Conservation (phyloP, 2,888 invertebrate species). For the Pammene fasciana region DNA sequence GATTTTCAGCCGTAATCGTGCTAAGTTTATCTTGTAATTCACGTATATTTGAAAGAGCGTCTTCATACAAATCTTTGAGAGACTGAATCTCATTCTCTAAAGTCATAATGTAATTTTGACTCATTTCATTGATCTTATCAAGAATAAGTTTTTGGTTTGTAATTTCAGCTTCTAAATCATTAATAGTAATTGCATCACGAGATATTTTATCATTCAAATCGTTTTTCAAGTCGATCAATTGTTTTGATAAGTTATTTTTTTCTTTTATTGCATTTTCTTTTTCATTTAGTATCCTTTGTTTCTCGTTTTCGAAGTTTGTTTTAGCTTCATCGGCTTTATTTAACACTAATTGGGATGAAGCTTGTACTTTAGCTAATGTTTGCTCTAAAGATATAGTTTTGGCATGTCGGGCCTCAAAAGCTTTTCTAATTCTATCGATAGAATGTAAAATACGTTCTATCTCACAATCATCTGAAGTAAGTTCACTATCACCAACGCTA, state of each 20-base stretch:
- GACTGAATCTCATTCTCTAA: conserved; percentile 62
- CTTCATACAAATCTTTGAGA: conserved; percentile 60
- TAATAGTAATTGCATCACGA: conserved; percentile 59
- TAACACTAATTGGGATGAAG: conserved; percentile 69
- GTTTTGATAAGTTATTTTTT: conserved; percentile 59
- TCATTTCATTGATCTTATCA: conserved; percentile 63
- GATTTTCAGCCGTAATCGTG: conserved; percentile 51
- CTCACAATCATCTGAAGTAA: conserved; percentile 57
- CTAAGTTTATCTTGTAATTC: conserved; percentile 57
- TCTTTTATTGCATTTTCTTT: conserved; percentile 71
- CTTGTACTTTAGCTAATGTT: conserved; percentile 65
- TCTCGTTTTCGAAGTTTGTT: conserved; percentile 70
- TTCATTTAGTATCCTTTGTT: conserved; percentile 68
- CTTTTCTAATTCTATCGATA: conserved; percentile 62
- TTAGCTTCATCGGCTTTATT: conserved; percentile 75
- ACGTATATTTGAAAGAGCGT: conserved; percentile 53
- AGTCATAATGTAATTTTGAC: conserved; percentile 60
- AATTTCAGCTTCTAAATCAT: conserved; percentile 67
- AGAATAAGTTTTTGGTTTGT: conserved; percentile 68
- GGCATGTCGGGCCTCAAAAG: conserved; percentile 56
- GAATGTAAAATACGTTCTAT: conserved; percentile 62
- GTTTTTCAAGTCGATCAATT: conserved; percentile 58
- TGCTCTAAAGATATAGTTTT: conserved; percentile 62
- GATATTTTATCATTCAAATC: conserved; percentile 61
- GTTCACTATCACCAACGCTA: conserved; percentile 63